A percentile compares a stretch with the other conserved stretches of the same genome.
These are phyloP conservation scores for Sarcophaga caerulescens DNA, from an alignment of 2,888 invertebrate species.

Conservation along the genomic window DNA sequence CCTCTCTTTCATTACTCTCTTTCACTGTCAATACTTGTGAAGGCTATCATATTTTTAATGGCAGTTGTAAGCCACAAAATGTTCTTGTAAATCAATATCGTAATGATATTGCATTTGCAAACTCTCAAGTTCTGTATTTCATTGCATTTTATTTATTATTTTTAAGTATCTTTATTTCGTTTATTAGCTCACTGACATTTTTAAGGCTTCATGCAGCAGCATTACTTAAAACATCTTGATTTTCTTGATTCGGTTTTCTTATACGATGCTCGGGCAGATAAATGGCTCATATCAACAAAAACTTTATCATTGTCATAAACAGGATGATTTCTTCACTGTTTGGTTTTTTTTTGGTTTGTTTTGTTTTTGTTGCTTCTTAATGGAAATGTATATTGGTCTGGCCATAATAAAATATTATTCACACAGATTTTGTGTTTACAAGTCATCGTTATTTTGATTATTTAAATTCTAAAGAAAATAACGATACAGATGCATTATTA, in stretches of 20 bases:
- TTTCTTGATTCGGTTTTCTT: conserved; percentile 43
- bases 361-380: background rate
- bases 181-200: conserved; percentile 66
- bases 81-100: conserved; percentile 34
- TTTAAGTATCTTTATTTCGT: conserved; percentile 53
- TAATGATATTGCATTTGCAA: background rate
- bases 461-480: background rate
- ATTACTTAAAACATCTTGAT: conserved; percentile 45
- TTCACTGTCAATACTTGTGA: too few relatives aligned
- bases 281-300: conserved; percentile 47
- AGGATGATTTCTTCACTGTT: background rate
- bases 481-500: background rate
- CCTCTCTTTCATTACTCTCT: too few relatives aligned
- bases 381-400: background rate
- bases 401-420: background rate
- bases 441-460: background rate
- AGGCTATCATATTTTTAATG: too few relatives aligned
- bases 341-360: too few relatives aligned
- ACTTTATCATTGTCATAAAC: background rate
- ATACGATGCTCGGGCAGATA: conserved; percentile 53
- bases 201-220: conserved; percentile 57
- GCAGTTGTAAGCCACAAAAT: background rate
- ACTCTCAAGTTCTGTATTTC: conserved; percentile 1
- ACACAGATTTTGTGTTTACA: background rate
- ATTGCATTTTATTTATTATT: conserved; percentile 46